phyloP scores from a whole-genome alignment of 2,888 invertebrate genomes.

The Yponomeuta plumbellus region DNA sequence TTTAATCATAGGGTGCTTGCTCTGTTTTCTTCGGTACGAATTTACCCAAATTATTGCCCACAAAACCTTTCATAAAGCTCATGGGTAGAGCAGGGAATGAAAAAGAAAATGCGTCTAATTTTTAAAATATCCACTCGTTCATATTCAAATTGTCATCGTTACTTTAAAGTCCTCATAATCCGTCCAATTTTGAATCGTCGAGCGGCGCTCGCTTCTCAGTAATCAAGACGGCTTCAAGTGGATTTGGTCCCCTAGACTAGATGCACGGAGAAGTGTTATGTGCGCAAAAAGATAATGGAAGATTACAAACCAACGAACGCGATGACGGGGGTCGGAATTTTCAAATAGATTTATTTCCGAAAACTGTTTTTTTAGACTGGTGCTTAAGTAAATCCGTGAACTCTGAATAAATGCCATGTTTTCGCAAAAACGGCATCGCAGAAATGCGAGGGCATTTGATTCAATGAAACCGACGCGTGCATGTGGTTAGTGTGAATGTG shows the following conservation, averaged over 20 bases:
- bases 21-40: neutral
- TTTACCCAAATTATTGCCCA: slow-evolving; percentile 1
- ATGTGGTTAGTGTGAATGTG: slow-evolving; percentile 56
- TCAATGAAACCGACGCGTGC: slow-evolving; percentile 45
- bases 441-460: slow-evolving; percentile 38
- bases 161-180: slow-evolving; percentile 74
- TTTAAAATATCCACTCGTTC: slow-evolving; percentile 60
- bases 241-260: slow-evolving; percentile 61
- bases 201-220: slow-evolving; percentile 58
- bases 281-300: slow-evolving; percentile 29
- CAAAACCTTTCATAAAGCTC: slow-evolving; percentile 6
- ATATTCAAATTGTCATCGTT: slow-evolving; percentile 73
- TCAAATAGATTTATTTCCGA: neutral
- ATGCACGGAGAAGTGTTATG: slow-evolving; percentile 34
- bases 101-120: slow-evolving; percentile 52
- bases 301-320: slow-evolving; percentile 27
- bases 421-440: neutral
- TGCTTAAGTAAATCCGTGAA: neutral
- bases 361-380: neutral
- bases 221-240: slow-evolving; percentile 70
- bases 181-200: slow-evolving; percentile 70
- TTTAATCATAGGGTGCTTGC: neutral
- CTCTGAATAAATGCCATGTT: neutral
- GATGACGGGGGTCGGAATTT: slow-evolving; percentile 27
- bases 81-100: slow-evolving; percentile 23